Evolutionary conservation across 2,888 invertebrate genomes (phyloP), one percentile per base, ranked within the genome.

Genomic region (Parapristionchus giblindavisi): DNA sequence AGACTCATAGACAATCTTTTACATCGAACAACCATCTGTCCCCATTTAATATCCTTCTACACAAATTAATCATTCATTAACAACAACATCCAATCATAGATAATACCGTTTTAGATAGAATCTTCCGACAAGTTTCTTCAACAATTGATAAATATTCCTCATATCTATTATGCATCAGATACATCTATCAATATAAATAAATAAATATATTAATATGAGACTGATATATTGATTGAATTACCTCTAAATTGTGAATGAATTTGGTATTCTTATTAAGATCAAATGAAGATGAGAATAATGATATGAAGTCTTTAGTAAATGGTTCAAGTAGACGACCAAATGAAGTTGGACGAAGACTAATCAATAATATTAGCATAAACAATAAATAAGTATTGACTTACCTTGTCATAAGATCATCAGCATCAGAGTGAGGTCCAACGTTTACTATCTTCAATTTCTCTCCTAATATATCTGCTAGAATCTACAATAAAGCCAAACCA

Each of bases 381-480:
- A 54, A 48, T 51, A 1, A 40, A 14, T 29, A 51, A 29, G 14
- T 21, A 51, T 24, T 34, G 11, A 24, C 40, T 32, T 8, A 58
- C 72, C 48, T 51, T 4, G 66, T 43, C 0, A 99, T 91, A 52
- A 99, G 91, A 90, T 99, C 99, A 0, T 95, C 93, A 11, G 94
- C 94, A 89, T 99, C 99, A 61, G 96, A 97, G 88, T 99, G 98
- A 87, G 99, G 97, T 88, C 97, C 99, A 94, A 99, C 94, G 88
- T 99, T 99, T 34, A 99, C 94, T 0, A 98, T 97, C 40, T 8
- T 40, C 11, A 99, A 90, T 87, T 93, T 94, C 82, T 77, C 78
- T 56, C 84, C 82, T 21, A 80, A 60, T 24, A 80, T 78, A 65
- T 79, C 76, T 6, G 87, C 85, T 11, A 87, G 75, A 36, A 80